Conservation (phyloP, 2,113 vertebrate genomes). For the Periophthalmus modestus region DNA sequence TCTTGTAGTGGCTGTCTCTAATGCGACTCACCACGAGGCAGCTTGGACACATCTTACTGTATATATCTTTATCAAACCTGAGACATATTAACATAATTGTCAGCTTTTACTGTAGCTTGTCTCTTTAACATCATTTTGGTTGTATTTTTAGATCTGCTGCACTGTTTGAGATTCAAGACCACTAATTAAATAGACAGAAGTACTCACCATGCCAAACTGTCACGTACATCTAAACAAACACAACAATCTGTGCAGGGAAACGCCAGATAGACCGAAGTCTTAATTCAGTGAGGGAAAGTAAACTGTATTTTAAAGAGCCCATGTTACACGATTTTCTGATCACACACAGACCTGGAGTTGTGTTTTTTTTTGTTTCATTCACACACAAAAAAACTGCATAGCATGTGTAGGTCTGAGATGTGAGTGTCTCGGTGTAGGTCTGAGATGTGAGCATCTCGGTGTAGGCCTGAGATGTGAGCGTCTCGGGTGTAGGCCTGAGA, state of each 20-base stretch:
- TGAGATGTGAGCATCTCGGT: no score
- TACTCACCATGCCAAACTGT: conserved; percentile 63
- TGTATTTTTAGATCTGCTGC: conserved; percentile 72
- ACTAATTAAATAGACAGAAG: conserved; percentile 69
- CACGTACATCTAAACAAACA: conserved; percentile 48
- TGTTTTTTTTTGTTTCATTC: no score
- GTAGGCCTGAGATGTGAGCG: no score
- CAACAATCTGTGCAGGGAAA: conserved; percentile 35
- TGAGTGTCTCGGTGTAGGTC: no score
- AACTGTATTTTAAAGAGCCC: not conserved
- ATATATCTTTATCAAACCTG: conserved; percentile 62
- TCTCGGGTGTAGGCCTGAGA: conserved; percentile 17
- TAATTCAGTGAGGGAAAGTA: not conserved
- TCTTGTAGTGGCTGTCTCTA: conserved; percentile 35
- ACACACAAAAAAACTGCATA: no score
- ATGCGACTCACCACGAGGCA: conserved; percentile 49
- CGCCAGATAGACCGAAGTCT: conserved; percentile 21
- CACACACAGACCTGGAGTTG: no score
- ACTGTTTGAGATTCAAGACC: conserved; percentile 65
- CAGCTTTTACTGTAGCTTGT: conserved; percentile 72
- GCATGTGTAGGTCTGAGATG: no score
- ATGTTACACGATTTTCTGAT: not conserved
- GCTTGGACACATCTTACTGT: conserved; percentile 57
- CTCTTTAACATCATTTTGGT: conserved; percentile 73
- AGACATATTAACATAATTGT: conserved; percentile 75